Base-by-base conservation (phyloP, 2,888 invertebrate species). In the Xestia c-nigrum region DNA sequence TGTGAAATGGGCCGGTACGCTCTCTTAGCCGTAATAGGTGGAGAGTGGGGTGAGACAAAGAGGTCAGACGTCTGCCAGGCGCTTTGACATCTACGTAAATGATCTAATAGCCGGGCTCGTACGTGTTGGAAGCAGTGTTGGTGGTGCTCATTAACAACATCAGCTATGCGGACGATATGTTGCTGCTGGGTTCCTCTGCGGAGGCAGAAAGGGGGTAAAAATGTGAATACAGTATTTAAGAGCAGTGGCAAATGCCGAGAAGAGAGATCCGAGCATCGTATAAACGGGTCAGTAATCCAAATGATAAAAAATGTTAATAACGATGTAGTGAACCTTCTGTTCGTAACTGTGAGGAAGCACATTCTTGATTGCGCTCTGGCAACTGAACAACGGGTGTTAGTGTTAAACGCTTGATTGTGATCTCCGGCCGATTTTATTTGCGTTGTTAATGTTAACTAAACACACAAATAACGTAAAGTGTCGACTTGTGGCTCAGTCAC, bases 381-480 rank as follows among this genome's bases (percentile, higher is more conserved):
- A 24, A 43, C 46, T 46, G 47, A 63, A 24, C 79, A 79, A 50
- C 57, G 55, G 72, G 50, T 57, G 55, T 65, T 43, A 59, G 64
- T 31, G 72, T 64, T 66, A 52, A 71, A n/a, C 57, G 38, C 67
- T 71, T 19, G 64, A 66, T 80, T 67, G 72, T 73, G 70, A 47
- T 71, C 69, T 47, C 40, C 24, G 50, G n/a, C n/a, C 59, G 63
- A 71, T 67, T 65, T 52, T 19, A 55, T 79, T 72, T 70, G 67
- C 14, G 43, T 59, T 63, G 57, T 81, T 76, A 76, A 83, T 67
- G 57, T 84, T 76, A 76, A 77, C 31, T 66, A 61, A 55, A 70
- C 24, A 83, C 31, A 76, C 72, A 79, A 63, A 69, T 72, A 63
- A 50, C 24, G 57, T 70, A n/a, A 63, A 63, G 57, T 46, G 78